phyloP scores from a whole-genome alignment of 2,113 vertebrate genomes.

The Erpornis zantholeuca region DNA sequence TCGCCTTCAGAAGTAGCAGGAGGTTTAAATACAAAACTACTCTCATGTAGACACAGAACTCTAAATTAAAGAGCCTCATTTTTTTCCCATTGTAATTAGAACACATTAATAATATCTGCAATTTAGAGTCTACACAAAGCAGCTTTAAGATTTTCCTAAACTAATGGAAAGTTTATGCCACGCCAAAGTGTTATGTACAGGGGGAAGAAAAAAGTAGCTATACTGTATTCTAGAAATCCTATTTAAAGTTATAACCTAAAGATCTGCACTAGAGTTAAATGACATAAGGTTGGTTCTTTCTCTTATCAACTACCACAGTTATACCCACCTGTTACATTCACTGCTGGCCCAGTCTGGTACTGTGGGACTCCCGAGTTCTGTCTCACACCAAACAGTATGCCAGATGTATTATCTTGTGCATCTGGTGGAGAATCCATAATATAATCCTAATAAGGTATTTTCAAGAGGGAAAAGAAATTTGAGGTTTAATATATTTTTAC shows the following conservation, averaged over 20 bases:
- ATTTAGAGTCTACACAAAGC: neutral
- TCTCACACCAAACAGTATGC: constrained; percentile 79
- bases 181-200: neutral
- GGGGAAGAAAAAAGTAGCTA: neutral
- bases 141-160: neutral
- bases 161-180: neutral
- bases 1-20: constrained; percentile 57
- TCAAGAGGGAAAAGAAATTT: constrained; percentile 44
- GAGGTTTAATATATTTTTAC: constrained; percentile 42
- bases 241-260: neutral
- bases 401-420: constrained; percentile 77
- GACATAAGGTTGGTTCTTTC: neutral
- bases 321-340: constrained; percentile 84
- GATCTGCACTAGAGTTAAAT: neutral
- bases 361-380: constrained; percentile 77
- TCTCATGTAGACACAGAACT: constrained; percentile 12
- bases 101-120: neutral
- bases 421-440: constrained; percentile 79
- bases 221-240: neutral
- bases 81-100: neutral
- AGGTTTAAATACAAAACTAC: constrained; percentile 66
- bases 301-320: constrained; percentile 9
- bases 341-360: constrained; percentile 80
- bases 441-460: constrained; percentile 81
- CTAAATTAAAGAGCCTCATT: neutral